Base-by-base conservation (phyloP, 2,888 invertebrate species). In the Drosophila setosimentum region DNA sequence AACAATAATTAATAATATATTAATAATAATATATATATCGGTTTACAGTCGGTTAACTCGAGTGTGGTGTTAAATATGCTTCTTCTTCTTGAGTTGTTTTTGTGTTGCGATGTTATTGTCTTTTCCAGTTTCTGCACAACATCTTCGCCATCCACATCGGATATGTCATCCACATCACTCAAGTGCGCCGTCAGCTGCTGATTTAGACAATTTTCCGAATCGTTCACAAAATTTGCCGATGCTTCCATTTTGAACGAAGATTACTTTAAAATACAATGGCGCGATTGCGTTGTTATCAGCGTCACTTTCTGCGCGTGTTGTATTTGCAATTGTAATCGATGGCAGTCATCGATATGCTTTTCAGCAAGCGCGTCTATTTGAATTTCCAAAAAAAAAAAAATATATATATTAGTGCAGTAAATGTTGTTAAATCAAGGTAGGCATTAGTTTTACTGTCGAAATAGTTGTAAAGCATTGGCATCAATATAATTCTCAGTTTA, bases 141-240 rank as follows among this genome's bases (percentile, higher is more conserved):
- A 3, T 76, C 61, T 2, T 72, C 78, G 18, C 55, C 50, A 1
- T 78, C 77, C 13, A 68, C 57, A 32, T 78, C 78, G 10, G 78
- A 76, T 7, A 78, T 78, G 27, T 78, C 77, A 7, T 78, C 77
- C 10, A 72, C 57, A 45, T 65, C 80, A 30, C 68, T 80, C 3
- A 80, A 21, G 24, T 2, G 32, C 2, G 51, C 64, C 5, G 37
- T 54, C 7, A 60, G 40, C 11, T 40, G 37, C 1, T 30, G 11
- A 51, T 45, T 66, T 7, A 42, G 2, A 0, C 13, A 2, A 2
- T 11, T 49, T 3, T 70, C 49, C 2, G 5, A 6, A 3, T 21
- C 35, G 13, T 29, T 11, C 29, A 32, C 24, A 18, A 13, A 18
- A 30, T 32, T 68, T 3, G 32, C 3, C 3, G 16, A 16, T 0